These are phyloP conservation scores for Hipposideros armiger DNA, from an alignment of 2,113 vertebrate species.

Conservation along the genomic window DNA sequence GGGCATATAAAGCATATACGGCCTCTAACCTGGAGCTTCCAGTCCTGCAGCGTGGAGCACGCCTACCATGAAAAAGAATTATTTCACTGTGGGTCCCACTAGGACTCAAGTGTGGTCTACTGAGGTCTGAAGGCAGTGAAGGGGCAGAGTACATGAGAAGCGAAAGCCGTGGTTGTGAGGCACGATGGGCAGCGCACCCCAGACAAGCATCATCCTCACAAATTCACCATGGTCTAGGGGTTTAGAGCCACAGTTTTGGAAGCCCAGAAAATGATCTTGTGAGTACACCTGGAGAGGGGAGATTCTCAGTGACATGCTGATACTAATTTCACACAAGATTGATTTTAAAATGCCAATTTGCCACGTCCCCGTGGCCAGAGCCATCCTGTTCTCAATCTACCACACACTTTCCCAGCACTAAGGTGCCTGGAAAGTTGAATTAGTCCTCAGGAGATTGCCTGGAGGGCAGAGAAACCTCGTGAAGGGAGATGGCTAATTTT, in stretches of 20 bases:
- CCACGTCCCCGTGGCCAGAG: background rate
- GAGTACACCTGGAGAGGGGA: background rate
- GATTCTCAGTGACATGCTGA: conserved; percentile 39
- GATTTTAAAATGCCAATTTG: conserved; percentile 60
- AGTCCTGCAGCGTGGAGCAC: background rate
- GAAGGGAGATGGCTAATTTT: conserved; percentile 22
- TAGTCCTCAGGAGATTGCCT: conserved; percentile 34
- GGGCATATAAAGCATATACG: background rate
- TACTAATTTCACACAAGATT: conserved; percentile 59
- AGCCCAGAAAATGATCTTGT: conserved; percentile 36
- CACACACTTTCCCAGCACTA: background rate
- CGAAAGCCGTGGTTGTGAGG: background rate
- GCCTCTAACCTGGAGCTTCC: background rate
- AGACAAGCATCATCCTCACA: background rate
- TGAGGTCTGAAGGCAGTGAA: background rate
- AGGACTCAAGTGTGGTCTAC: background rate
- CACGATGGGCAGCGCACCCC: background rate
- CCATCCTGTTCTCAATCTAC: conserved; percentile 15
- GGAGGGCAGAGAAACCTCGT: background rate
- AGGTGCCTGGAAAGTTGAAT: conserved; percentile 52
- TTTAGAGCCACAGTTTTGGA: background rate
- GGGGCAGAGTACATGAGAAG: background rate
- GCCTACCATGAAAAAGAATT: background rate
- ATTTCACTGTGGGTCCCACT: background rate
- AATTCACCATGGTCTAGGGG: background rate